Evolutionary conservation across 2,113 vertebrate species (phyloP).

Genomic region (Strigops habroptila): DNA sequence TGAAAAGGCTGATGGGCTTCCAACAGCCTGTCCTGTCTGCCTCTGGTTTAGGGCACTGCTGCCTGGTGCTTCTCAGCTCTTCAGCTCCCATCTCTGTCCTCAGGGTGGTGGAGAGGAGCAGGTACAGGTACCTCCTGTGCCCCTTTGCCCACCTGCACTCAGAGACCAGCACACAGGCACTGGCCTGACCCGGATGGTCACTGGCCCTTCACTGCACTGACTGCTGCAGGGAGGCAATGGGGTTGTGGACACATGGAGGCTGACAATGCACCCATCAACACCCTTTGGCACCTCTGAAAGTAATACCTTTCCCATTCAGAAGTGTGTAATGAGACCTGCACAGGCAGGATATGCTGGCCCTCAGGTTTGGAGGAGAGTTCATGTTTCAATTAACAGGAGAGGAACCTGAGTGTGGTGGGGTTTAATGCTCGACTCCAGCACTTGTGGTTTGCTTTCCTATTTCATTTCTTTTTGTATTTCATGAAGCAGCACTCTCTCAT

Average conservation of each 20-base stretch:
- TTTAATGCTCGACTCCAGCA: neutral
- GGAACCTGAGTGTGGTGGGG: neutral
- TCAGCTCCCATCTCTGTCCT: neutral
- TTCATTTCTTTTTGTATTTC: neutral
- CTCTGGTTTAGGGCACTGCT: neutral
- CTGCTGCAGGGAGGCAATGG: neutral
- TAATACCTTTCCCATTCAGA: neutral
- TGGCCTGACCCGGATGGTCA: neutral
- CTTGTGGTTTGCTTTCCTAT: neutral
- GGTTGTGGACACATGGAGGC: fast-evolving
- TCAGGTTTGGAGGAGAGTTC: neutral
- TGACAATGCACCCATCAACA: neutral
- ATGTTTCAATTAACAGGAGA: neutral
- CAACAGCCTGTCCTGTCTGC: neutral
- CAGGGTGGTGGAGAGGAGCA: neutral
- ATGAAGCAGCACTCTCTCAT: neutral
- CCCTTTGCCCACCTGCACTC: fast-evolving
- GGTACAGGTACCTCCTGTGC: neutral
- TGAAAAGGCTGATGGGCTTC: neutral
- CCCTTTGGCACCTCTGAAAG: neutral
- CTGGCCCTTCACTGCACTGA: neutral
- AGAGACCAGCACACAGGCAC: too few relatives aligned
- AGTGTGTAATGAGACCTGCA: neutral
- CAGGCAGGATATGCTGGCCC: neutral
- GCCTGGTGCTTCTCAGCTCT: neutral